These are phyloP conservation scores for Seriola dumerili DNA, from an alignment of 2,113 vertebrate genomes.

Conservation along the genomic window DNA sequence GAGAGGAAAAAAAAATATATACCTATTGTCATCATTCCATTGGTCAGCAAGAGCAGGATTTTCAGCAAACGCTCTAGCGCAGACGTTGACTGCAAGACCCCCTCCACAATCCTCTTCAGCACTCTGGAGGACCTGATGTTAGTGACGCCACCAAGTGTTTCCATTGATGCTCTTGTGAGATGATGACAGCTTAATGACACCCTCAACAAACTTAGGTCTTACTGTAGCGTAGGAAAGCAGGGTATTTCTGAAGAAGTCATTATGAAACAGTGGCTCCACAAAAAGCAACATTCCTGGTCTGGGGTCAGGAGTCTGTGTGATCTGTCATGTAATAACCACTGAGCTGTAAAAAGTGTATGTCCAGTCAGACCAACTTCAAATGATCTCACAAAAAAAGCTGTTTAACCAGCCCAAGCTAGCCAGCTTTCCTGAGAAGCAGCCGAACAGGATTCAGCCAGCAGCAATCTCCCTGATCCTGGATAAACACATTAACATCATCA, in stretches of 20 bases:
- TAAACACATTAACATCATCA: not conserved
- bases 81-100: not conserved
- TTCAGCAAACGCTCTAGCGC: no score
- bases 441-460: no score
- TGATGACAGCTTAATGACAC: not conserved
- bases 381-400: not conserved
- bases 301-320: not conserved
- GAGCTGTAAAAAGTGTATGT: not conserved
- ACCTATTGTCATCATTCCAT: not conserved
- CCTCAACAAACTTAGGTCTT: not conserved
- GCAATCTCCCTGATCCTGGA: not conserved
- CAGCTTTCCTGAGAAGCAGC: no score
- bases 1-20: no score
- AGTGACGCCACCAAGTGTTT: no score
- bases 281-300: not conserved
- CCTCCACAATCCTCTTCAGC: not conserved
- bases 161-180: not conserved
- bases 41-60: not conserved
- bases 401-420: no score
- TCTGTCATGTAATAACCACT: no score
- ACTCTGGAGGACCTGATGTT: no score
- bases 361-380: not conserved
- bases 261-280: not conserved
- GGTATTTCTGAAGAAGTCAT: not conserved
- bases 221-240: not conserved